Conservation (phyloP, 2,888 invertebrate genomes). For the Carterocephalus palaemon region DNA sequence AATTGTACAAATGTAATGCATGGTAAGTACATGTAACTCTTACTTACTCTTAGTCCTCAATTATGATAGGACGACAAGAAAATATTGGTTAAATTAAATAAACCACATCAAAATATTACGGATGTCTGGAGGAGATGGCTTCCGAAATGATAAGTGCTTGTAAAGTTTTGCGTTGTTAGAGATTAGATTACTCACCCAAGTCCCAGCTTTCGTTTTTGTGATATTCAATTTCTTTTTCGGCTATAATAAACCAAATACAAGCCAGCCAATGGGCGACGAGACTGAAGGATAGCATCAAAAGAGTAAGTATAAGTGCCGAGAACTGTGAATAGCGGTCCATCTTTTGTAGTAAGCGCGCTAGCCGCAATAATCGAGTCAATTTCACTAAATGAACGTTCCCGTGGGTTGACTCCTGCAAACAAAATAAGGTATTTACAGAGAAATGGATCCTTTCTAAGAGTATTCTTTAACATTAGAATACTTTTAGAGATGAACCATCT, state of each 20-base stretch:
- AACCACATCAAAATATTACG: too few species aligned
- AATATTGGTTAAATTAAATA: too few species aligned
- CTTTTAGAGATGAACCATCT: conserved; percentile 2
- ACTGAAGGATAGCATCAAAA: conserved; percentile 96
- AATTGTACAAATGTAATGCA: too few species aligned
- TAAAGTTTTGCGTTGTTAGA: not conserved
- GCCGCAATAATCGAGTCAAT: conserved; percentile 91
- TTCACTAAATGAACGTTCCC: conserved; percentile 95
- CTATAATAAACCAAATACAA: conserved; percentile 98
- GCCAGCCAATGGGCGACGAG: conserved; percentile 98
- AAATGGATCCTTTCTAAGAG: too few species aligned
- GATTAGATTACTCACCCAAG: conserved; percentile 80
- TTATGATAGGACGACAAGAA: too few species aligned
- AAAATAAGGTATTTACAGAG: too few species aligned
- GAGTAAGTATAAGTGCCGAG: conserved; percentile 94
- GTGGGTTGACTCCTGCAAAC: conserved; percentile 82
- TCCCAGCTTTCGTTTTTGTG: conserved; percentile 86
- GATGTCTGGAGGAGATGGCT: not conserved
- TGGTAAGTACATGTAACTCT: too few species aligned
- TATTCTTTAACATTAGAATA: too few species aligned
- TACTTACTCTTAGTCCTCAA: too few species aligned
- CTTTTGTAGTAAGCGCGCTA: conserved; percentile 95
- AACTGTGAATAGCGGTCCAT: conserved; percentile 98
- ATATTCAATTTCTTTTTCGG: conserved; percentile 91
- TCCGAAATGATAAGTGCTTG: not conserved